Conservation (phyloP, 2,797 vertebrate species). For the Leucoraja ocellata region DNA sequence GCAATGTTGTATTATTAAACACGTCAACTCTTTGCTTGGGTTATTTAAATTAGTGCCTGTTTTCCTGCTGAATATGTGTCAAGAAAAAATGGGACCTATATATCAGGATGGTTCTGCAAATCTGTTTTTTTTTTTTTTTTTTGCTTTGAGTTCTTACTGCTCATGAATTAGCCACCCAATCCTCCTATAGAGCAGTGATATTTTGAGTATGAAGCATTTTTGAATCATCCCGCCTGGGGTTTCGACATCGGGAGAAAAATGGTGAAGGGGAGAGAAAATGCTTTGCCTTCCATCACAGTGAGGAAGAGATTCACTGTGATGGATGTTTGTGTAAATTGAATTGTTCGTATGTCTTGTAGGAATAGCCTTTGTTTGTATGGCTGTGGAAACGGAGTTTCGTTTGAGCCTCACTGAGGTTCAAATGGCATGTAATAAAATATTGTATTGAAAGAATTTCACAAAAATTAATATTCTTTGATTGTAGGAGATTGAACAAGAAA, state of each 20-base stretch:
- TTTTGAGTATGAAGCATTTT: not conserved
- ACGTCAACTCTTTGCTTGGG: not conserved
- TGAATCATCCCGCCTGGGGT: not conserved
- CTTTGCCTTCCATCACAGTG: too few species aligned
- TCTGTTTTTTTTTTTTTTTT: not conserved
- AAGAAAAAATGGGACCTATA: not conserved
- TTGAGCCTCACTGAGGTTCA: too few species aligned
- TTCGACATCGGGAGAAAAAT: too few species aligned
- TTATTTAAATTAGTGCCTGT: not conserved
- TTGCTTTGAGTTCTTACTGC: not conserved
- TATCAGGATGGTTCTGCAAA: too few species aligned
- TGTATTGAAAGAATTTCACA: not conserved
- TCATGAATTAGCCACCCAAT: not conserved
- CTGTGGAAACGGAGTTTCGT: too few species aligned
- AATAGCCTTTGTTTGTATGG: too few species aligned
- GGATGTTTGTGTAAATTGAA: too few species aligned
- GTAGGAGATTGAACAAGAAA: slow-evolving; percentile 79
- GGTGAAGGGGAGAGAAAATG: too few species aligned
- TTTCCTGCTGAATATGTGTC: not conserved
- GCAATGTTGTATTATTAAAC: not conserved
- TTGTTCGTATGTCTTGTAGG: too few species aligned
- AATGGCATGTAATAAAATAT: too few species aligned
- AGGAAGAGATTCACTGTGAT: too few species aligned
- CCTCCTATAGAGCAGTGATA: not conserved
- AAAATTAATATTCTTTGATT: slow-evolving; percentile 32